Evolutionary conservation across 2,888 invertebrate species (phyloP).

Genomic region (Yponomeuta plumbellus): DNA sequence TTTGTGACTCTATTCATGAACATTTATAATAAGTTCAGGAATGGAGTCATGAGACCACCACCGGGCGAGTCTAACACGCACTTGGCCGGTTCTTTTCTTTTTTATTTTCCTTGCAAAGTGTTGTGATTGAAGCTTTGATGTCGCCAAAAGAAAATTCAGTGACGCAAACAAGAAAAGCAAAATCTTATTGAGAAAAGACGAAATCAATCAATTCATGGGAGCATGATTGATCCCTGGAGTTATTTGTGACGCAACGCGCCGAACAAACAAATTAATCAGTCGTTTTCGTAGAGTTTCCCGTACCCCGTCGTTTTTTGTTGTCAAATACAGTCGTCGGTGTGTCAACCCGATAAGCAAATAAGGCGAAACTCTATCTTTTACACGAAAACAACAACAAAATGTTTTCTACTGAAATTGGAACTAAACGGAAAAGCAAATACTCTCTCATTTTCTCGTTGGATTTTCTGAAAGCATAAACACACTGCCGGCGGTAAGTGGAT

Average conservation of each 20-base stretch:
- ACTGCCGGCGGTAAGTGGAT: not conserved
- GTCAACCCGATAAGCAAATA: not conserved
- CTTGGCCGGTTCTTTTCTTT: too few relatives aligned
- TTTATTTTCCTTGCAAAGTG: too few relatives aligned
- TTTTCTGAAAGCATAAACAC: not conserved
- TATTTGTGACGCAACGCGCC: not conserved
- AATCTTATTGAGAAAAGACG: not conserved
- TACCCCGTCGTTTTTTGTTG: too few relatives aligned
- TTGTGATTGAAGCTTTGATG: too few relatives aligned
- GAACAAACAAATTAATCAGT: not conserved
- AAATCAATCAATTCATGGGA: not conserved
- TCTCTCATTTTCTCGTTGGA: not conserved
- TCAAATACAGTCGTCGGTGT: not conserved
- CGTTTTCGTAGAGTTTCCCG: not conserved
- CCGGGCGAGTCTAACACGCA: too few relatives aligned
- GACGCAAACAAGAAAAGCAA: not conserved
- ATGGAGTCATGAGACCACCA: too few relatives aligned
- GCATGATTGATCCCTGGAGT: not conserved
- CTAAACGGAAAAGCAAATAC: not conserved
- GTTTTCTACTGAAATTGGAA: not conserved
- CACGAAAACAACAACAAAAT: not conserved
- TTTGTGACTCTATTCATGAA: too few relatives aligned
- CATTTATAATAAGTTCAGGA: too few relatives aligned
- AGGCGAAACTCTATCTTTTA: not conserved
- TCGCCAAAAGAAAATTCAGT: not conserved